Base-by-base conservation (phyloP, 1,140 invertebrate species). In the Euwallacea fornicatus region DNA sequence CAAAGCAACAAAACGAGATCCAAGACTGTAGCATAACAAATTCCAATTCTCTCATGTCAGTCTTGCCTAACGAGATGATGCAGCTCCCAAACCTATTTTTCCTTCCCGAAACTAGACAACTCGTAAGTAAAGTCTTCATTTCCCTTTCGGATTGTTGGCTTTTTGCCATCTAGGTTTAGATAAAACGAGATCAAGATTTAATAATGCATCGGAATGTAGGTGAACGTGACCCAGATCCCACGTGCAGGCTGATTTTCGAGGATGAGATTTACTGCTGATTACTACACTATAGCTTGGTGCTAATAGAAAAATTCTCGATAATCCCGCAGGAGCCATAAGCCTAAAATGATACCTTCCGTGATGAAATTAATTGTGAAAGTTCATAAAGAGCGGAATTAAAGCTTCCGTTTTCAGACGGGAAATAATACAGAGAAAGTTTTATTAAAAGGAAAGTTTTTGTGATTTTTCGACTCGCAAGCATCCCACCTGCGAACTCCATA, bases 101-200 rank as follows among this genome's bases (percentile, higher is more conserved):
- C 9, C 46, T 50, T 3, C 46, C 9, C 21, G 46, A 50, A 50
- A 50, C 46, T 10, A 50, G 46, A 13, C 46, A 50, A 13, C 13
- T 50, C 46, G 46, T 50, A 33, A 33, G 55, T 16, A 58, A 58
- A 58, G n/a, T 10, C 13, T 58, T 15, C 13, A 58, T 58, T 21
- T 21, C 55, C 10, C 21, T 16, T 10, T 58, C 7, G 55, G 55
- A 58, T 41, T 58, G 55, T 58, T 58, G 55, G 55, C 55, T 58
- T 58, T 58, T 58, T 58, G 55, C 55, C 55, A 58, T 58, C n/a
- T 21, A 50, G 13, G 55, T 58, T 58, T 41, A 58, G 55, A 58
- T 58, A 58, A 58, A 16, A 58, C 16, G 55, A 58, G 13, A 16
- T 58, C 55, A 58, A 11, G 55, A 58, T 58, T 58, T 58, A 58